Evolutionary conservation across 1,140 invertebrate species (phyloP), one percentile per base, ranked within the genome.

Genomic region (Mercenaria mercenaria): DNA sequence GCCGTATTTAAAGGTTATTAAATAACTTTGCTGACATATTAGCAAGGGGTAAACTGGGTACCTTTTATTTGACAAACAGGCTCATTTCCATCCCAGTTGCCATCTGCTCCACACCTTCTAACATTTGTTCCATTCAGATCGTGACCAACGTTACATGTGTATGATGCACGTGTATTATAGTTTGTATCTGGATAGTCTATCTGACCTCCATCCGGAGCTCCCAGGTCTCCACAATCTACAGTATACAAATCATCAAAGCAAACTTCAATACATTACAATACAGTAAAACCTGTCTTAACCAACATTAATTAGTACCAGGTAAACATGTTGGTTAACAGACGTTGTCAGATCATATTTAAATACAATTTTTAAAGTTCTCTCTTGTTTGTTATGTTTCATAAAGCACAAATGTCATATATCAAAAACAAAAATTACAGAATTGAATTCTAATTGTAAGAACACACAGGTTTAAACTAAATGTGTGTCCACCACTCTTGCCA

Each of bases 221-320:
- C 97, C 0, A 98, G 98, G 20, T 97, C 97, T 0, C 98, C 98
- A 95, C 98, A 99, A 94, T 99, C 98, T 85, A 43, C 4, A 81
- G 50, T 20, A 47, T 8, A 47, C 43, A 47, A 6, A 47, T 47
- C 43, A 47, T 47, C 6, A 2, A 39, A 43, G 2, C 15, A 47
- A n/a, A n/a, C n/a, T n/a, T n/a, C n/a, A n/a, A 4, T 4, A 72
- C 34, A 26, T 4, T 26, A 34, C 37, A 72, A 72, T n/a, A n/a
- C 20, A 2, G 3, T n/a, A n/a, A n/a, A n/a, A n/a, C n/a, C n/a
- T n/a, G n/a, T n/a, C n/a, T n/a, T n/a, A n/a, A n/a, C n/a, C 26
- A 26, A 26, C 34, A 26, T n/a, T 32, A 26, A 26, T 23, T 13
- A 10, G 23, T 13, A 52, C 10, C 23, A 52, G 23, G 11, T 13